Evolutionary conservation across 2,113 vertebrate genomes (phyloP).

Genomic region (Paedocypris sp.): DNA sequence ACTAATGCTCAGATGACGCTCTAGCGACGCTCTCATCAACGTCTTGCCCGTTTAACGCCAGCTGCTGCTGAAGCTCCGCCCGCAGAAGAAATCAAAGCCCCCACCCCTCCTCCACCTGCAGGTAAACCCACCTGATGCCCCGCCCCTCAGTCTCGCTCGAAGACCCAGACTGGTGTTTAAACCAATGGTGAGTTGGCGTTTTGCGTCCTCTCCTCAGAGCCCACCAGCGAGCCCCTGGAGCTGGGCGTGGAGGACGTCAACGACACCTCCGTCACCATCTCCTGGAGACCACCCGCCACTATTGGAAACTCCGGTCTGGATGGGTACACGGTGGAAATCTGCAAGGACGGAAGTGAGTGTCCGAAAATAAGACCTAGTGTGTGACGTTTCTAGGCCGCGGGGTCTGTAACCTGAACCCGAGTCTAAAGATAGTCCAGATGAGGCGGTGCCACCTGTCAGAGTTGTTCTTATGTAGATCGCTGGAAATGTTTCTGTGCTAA

Average conservation of each 20-base stretch:
- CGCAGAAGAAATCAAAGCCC: conserved; percentile 55
- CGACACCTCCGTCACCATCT: conserved; percentile 69
- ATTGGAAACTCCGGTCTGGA: conserved; percentile 63
- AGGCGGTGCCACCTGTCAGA: no score
- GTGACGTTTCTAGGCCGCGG: no score
- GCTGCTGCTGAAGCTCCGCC: conserved; percentile 51
- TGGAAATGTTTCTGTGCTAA: no score
- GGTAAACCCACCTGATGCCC: conserved; percentile 47
- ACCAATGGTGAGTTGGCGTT: not conserved
- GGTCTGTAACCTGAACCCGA: no score
- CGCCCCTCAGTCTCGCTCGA: no score
- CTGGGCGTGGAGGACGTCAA: conserved; percentile 77
- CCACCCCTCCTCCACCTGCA: conserved; percentile 56
- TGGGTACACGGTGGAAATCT: conserved; percentile 76
- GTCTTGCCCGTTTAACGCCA: conserved; percentile 45
- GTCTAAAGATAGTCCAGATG: no score
- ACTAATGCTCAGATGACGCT: not conserved
- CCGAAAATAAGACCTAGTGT: no score
- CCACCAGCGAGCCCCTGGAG: conserved; percentile 68
- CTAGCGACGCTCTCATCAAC: conserved; percentile 16
- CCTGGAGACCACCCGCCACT: conserved; percentile 78
- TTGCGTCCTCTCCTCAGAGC: conserved; percentile 55
- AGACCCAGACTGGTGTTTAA: not conserved
- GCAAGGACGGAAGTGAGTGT: conserved; percentile 87
- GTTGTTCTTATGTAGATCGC: no score